Evolutionary conservation across 2,888 invertebrate genomes (phyloP).

Genomic region (Listrodromus nycthemerus): DNA sequence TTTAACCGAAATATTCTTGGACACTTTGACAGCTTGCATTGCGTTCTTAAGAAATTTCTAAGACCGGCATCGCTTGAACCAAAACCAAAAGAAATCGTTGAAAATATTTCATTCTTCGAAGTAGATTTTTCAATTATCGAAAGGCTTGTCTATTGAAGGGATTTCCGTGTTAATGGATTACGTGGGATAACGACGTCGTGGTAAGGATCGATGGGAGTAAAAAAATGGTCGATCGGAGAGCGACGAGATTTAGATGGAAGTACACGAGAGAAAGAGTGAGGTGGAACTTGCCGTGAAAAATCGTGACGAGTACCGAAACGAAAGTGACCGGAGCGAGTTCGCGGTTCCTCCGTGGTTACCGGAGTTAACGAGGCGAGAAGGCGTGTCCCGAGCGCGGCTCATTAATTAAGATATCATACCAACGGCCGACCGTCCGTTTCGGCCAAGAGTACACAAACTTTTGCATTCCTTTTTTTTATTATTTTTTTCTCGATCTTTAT

Average conservation of each 20-base stretch:
- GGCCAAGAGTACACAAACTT: slow-evolving; percentile 19
- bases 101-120: not conserved
- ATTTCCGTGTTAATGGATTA: not conserved
- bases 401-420: slow-evolving; percentile 69
- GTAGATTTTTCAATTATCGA: not conserved
- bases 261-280: slow-evolving; percentile 5
- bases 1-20: not conserved
- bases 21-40: not conserved
- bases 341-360: slow-evolving; percentile 50
- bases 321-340: slow-evolving; percentile 57
- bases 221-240: not conserved
- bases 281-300: slow-evolving; percentile 48
- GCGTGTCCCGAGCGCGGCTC: slow-evolving; percentile 64
- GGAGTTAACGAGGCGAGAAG: slow-evolving; percentile 65
- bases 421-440: slow-evolving; percentile 23
- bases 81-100: not conserved
- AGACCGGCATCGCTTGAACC: not conserved
- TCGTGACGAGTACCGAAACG: slow-evolving; percentile 65
- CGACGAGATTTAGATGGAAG: not conserved
- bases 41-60: not conserved
- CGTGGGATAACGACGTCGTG: not conserved
- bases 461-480: not conserved
- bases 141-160: not conserved
- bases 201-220: not conserved
- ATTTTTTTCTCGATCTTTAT: slow-evolving; percentile 60